Conservation (phyloP, 1,140 invertebrate genomes). For the Heliconius hewitsoni region DNA sequence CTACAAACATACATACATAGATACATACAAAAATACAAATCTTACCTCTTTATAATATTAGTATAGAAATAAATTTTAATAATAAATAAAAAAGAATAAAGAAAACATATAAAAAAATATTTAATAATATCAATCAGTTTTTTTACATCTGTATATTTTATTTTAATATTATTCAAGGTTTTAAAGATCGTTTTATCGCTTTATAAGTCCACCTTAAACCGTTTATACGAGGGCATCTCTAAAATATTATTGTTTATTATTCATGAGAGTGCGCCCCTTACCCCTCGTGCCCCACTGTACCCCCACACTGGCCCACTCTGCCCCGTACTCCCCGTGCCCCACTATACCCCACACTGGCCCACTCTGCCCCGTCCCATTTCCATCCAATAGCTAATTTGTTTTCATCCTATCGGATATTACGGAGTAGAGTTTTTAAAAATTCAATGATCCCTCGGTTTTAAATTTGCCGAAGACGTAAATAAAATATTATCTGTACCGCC, state of each 20-base stretch:
- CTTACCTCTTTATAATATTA: too few species aligned
- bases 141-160: background rate
- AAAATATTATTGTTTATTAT: conserved; percentile 36
- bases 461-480: background rate
- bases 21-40: too few species aligned
- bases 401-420: conserved; percentile 27
- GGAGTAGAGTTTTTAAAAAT: conserved; percentile 19
- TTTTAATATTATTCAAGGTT: conserved; percentile 3
- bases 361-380: conserved; percentile 1
- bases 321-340: background rate
- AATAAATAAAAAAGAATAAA: too few species aligned
- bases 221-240: conserved; percentile 24
- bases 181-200: conserved; percentile 23
- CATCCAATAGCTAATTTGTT: conserved; percentile 30
- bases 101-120: too few species aligned
- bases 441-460: conserved; percentile 19
- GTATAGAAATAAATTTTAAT: too few species aligned
- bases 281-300: background rate
- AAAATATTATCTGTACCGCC: background rate
- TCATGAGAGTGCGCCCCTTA: conserved; percentile 18
- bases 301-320: background rate
- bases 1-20: too few species aligned
- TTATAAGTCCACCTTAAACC: conserved; percentile 31
- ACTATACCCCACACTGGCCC: too few species aligned
- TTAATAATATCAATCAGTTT: background rate